Evolutionary conservation across 2,888 invertebrate genomes (phyloP).

Genomic region (Philopedon plagiatum): DNA sequence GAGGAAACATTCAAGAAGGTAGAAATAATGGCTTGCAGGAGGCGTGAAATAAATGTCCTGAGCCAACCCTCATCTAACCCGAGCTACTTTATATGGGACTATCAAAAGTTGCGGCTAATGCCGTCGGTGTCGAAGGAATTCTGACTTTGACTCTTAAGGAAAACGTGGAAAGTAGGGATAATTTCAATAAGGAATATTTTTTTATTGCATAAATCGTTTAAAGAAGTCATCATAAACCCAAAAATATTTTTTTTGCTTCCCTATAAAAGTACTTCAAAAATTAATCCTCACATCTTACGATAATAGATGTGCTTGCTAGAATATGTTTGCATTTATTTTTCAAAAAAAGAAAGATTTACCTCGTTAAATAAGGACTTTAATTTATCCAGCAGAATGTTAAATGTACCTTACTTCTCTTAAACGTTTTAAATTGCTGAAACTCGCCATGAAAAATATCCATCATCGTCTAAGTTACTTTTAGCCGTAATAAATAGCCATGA

Average conservation of each 20-base stretch:
- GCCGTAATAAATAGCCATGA: slow-evolving; percentile 19
- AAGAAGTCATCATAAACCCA: too few relatives aligned
- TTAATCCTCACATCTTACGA: too few relatives aligned
- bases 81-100: slow-evolving; percentile 33
- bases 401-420: neutral
- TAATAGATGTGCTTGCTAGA: too few relatives aligned
- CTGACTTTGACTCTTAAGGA: neutral
- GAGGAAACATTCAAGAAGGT: slow-evolving; percentile 39
- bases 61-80: slow-evolving; percentile 39
- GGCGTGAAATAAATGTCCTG: slow-evolving; percentile 41
- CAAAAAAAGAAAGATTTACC: neutral
- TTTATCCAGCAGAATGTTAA: neutral
- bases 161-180: neutral
- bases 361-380: neutral
- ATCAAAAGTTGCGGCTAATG: slow-evolving; percentile 35
- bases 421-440: neutral
- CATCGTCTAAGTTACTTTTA: slow-evolving; percentile 8
- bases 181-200: too few relatives aligned
- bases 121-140: slow-evolving; percentile 1
- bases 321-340: too few relatives aligned
- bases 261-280: too few relatives aligned
- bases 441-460: neutral
- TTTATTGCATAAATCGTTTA: too few relatives aligned
- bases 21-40: slow-evolving; percentile 43
- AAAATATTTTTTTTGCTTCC: too few relatives aligned